phyloP scores from a whole-genome alignment of 2,888 invertebrate species.

The Caenorhabditis wallacei region DNA sequence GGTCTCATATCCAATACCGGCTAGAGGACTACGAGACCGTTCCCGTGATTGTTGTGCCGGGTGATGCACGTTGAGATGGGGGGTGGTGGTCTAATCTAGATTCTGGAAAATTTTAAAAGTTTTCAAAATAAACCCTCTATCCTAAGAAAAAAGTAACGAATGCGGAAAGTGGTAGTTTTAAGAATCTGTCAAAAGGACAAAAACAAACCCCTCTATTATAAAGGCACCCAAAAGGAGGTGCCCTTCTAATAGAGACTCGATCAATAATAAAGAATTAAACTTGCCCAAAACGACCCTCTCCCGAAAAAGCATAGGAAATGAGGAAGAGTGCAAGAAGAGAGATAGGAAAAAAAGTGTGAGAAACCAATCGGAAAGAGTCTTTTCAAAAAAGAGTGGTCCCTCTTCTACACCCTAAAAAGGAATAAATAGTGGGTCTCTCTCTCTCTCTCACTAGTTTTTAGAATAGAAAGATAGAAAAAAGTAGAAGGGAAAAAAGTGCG shows the following conservation, averaged over 20 bases:
- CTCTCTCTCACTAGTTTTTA: conserved; percentile 5
- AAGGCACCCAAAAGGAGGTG: too few species aligned
- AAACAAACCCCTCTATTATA: too few species aligned
- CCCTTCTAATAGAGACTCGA: too few species aligned
- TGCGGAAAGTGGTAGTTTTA: too few species aligned
- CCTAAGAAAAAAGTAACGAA: too few species aligned
- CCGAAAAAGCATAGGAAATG: conserved; percentile 37
- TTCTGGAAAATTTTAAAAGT: background rate
- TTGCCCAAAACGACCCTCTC: background rate
- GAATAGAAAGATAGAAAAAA: conserved; percentile 16
- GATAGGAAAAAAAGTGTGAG: conserved; percentile 22
- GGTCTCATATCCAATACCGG: conserved; percentile 51
- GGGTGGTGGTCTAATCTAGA: conserved; percentile 5
- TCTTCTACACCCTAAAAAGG: conserved; percentile 5
- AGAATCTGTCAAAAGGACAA: too few species aligned
- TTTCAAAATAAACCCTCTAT: too few species aligned
- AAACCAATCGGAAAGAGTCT: conserved; percentile 43
- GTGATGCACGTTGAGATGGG: conserved; percentile 20
- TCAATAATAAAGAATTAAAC: background rate
- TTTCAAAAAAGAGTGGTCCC: conserved; percentile 20
- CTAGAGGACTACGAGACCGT: conserved; percentile 63
- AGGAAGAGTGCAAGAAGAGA: background rate
- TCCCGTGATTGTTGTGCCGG: conserved; percentile 24
- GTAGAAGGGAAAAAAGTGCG: background rate
- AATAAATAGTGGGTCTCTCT: conserved; percentile 18